A percentile compares a stretch with the other conserved stretches of the same genome.
Evolutionary conservation across 2,888 invertebrate genomes (phyloP).

Genomic region (Caenorhabditis sp.): DNA sequence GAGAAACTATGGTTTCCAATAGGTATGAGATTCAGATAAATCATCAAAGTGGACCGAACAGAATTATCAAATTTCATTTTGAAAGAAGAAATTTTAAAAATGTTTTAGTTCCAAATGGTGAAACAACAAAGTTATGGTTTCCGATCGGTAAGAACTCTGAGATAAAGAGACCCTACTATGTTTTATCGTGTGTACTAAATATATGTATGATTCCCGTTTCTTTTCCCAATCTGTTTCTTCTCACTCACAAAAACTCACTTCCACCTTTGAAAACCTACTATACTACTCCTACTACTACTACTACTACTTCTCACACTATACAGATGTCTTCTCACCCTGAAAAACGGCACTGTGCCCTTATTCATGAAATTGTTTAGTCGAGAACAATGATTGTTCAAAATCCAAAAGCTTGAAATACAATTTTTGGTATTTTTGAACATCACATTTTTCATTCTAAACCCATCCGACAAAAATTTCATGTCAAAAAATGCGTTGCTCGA

Average conservation of each 20-base stretch:
- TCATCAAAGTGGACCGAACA: neutral
- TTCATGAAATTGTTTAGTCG: too few relatives aligned
- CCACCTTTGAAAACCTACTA: too few relatives aligned
- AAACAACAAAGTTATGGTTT: slow-evolving; percentile 46
- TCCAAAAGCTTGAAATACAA: too few relatives aligned
- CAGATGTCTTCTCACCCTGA: too few relatives aligned
- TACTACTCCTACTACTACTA: neutral
- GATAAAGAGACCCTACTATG: neutral
- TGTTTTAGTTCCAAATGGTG: slow-evolving; percentile 43
- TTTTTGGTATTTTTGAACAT: too few relatives aligned
- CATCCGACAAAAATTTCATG: too few relatives aligned
- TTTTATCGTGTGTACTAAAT: neutral
- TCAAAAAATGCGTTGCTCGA: too few relatives aligned
- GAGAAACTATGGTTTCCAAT: slow-evolving; percentile 71
- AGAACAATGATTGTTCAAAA: too few relatives aligned
- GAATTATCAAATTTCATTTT: too few relatives aligned
- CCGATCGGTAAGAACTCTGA: slow-evolving; percentile 45
- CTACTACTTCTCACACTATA: neutral
- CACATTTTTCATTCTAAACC: too few relatives aligned
- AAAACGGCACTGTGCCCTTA: too few relatives aligned
- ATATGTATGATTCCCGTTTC: neutral
- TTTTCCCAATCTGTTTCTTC: neutral
- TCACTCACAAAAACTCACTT: neutral
- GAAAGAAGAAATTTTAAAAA: too few relatives aligned
- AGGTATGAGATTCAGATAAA: slow-evolving; percentile 32